phyloP scores from a whole-genome alignment of 92 coral and sea anemone species.

The Siderastrea radians region DNA sequence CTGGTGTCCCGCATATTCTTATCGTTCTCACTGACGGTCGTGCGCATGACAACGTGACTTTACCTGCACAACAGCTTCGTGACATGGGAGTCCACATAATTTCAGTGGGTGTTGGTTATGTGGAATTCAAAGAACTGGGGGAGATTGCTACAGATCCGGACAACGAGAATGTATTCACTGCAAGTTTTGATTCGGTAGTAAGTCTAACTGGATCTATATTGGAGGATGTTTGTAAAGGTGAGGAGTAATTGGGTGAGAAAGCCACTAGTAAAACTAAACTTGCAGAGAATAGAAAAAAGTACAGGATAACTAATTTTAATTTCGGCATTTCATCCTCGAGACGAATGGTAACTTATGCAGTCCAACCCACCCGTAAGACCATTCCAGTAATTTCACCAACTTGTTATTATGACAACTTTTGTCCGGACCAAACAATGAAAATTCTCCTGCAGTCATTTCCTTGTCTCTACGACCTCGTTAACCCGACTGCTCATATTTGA shows the following conservation, averaged over 20 bases:
- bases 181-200: constrained; percentile 22
- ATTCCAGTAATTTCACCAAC: too few species aligned
- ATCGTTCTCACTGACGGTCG: constrained; percentile 53
- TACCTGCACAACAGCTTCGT: constrained; percentile 20
- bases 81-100: constrained; percentile 45
- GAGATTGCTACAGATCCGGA: constrained; percentile 41
- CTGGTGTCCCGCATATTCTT: constrained; percentile 16
- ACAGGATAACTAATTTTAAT: too few species aligned
- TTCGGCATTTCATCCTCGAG: too few species aligned
- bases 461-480: too few species aligned
- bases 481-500: too few species aligned
- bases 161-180: constrained; percentile 18
- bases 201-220: constrained; percentile 17
- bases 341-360: too few species aligned
- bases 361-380: too few species aligned
- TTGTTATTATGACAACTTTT: too few species aligned
- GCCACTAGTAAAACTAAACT: too few species aligned
- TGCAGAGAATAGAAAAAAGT: too few species aligned
- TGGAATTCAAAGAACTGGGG: constrained; percentile 14
- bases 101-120: constrained; percentile 54
- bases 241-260: background rate
- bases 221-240: constrained; percentile 43
- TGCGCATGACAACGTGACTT: constrained; percentile 8
- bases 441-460: too few species aligned
- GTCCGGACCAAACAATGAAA: too few species aligned